Conservation (phyloP, 2,797 vertebrate genomes). For the Limnodromus scolopaceus region DNA sequence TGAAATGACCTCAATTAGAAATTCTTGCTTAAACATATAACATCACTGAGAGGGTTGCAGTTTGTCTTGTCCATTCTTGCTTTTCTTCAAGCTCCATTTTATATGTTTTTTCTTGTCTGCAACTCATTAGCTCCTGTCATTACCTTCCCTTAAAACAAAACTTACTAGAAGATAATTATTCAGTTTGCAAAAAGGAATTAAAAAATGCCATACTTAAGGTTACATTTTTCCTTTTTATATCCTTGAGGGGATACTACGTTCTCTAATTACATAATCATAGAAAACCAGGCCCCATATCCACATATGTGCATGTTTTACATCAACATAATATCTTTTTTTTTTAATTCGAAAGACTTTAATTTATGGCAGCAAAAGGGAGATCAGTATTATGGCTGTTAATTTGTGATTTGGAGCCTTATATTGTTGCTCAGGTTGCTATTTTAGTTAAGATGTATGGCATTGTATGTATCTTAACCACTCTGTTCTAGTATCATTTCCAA, state of each 20-base stretch:
- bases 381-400: background rate
- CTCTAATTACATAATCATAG: conserved; percentile 27
- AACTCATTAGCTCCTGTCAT: conserved; percentile 34
- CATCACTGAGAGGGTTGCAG: background rate
- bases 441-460: background rate
- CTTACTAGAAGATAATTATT: conserved; percentile 21
- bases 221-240: conserved; percentile 2
- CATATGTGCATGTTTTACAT: background rate
- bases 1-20: conserved; percentile 65
- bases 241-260: background rate
- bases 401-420: background rate
- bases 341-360: conserved; percentile 3
- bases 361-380: background rate
- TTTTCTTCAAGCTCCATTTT: conserved; percentile 23
- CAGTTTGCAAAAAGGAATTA: background rate
- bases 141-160: conserved; percentile 44
- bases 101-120: background rate
- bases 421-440: background rate
- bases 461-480: background rate
- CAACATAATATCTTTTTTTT: background rate
- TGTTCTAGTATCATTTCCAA: background rate
- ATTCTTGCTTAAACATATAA: conserved; percentile 55
- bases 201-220: conserved; percentile 22
- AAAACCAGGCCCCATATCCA: background rate
- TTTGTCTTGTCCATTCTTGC: background rate